Evolutionary conservation across 2,113 vertebrate species (phyloP).

Genomic region (Pterophyllum scalare): DNA sequence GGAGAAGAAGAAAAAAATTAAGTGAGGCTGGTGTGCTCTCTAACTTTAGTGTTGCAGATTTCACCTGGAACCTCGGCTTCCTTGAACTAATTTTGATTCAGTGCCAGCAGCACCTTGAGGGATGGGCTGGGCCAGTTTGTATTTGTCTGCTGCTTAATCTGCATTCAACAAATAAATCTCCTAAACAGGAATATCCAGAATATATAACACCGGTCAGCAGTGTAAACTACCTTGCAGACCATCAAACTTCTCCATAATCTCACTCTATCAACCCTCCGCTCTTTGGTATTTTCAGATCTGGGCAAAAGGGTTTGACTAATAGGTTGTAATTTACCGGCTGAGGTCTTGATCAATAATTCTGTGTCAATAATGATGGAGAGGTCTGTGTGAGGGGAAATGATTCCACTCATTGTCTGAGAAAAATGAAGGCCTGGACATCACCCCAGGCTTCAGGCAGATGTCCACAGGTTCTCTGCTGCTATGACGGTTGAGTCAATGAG

Average conservation of each 20-base stretch:
- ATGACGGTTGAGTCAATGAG: conserved; percentile 62
- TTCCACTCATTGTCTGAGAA: conserved; percentile 78
- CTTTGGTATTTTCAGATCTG: conserved; percentile 42
- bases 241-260: conserved; percentile 19
- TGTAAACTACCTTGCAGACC: not conserved
- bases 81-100: conserved; percentile 66
- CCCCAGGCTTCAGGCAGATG: conserved; percentile 61
- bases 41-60: conserved; percentile 75
- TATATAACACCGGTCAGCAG: not conserved
- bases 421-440: conserved; percentile 72
- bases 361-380: conserved; percentile 79
- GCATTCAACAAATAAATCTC: conserved; percentile 52
- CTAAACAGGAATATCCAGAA: conserved; percentile 28
- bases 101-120: conserved; percentile 43
- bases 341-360: conserved; percentile 70
- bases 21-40: conserved; percentile 71
- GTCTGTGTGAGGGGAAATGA: conserved; percentile 65
- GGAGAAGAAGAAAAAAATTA: conserved; percentile 63
- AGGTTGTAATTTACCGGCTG: conserved; percentile 69
- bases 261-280: conserved; percentile 45
- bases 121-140: not conserved
- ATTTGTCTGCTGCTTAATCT: conserved; percentile 60
- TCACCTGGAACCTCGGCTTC: conserved; percentile 77
- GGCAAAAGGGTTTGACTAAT: conserved; percentile 71
- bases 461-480: conserved; percentile 69